Evolutionary conservation across 2,888 invertebrate species (phyloP).

Genomic region (Calameuta pallipes): DNA sequence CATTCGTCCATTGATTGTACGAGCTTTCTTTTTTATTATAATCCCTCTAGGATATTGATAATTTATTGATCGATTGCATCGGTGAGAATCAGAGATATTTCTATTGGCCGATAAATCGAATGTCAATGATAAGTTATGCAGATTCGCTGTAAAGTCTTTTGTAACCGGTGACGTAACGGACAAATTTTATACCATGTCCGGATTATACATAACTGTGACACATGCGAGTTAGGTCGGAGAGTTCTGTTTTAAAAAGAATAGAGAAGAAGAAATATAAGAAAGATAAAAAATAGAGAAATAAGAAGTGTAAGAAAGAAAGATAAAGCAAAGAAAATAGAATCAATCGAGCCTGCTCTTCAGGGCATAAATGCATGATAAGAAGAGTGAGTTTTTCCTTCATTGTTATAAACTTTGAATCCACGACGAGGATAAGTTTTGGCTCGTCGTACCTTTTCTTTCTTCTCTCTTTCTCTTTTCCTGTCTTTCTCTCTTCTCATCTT

Average conservation of each 20-base stretch:
- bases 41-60: background rate
- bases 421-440: background rate
- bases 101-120: background rate
- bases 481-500: background rate
- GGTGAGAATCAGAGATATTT: background rate
- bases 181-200: background rate
- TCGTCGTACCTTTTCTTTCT: background rate
- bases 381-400: background rate
- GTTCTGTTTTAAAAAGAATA: background rate
- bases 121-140: background rate
- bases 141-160: background rate
- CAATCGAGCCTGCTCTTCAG: background rate
- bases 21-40: background rate
- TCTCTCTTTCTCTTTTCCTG: background rate
- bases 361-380: background rate
- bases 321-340: background rate
- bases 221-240: background rate
- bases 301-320: slow-evolving; percentile 2
- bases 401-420: background rate
- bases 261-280: slow-evolving; percentile 1
- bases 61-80: background rate
- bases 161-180: background rate
- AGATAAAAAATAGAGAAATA: slow-evolving; percentile 6
- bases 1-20: background rate
- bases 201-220: background rate